A percentile compares a stretch with the other conserved stretches of the same genome.
Conservation (phyloP, 2,888 invertebrate species). For the Eupithecia vulgata region DNA sequence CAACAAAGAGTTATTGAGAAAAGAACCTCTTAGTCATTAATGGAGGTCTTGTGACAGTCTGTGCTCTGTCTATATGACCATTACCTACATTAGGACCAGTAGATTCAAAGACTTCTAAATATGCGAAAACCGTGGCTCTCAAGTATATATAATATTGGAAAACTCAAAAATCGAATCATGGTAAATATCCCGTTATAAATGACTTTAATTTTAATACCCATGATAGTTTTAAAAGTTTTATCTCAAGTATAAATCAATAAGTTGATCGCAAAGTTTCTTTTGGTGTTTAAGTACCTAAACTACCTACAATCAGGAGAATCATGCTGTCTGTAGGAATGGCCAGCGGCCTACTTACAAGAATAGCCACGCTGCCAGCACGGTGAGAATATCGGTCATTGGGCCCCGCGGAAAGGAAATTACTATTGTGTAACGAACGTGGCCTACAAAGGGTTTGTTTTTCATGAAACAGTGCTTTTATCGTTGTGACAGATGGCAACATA, state of each 20-base stretch:
- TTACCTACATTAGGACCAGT: background rate
- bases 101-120: background rate
- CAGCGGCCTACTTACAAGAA: constrained; percentile 33
- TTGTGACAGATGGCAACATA: background rate
- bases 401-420: constrained; percentile 25
- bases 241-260: background rate
- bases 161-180: too few species aligned
- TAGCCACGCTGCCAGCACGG: constrained; percentile 13
- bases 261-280: background rate
- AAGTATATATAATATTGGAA: too few species aligned
- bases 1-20: constrained; percentile 44
- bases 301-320: constrained; percentile 25
- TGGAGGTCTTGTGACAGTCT: constrained; percentile 6
- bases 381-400: constrained; percentile 29
- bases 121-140: background rate
- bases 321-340: constrained; percentile 31
- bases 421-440: constrained; percentile 27
- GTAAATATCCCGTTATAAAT: too few species aligned
- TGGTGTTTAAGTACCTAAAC: background rate
- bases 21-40: constrained; percentile 35
- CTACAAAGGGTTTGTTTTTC: constrained; percentile 19
- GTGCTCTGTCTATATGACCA: background rate
- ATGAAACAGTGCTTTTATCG: background rate
- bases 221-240: too few species aligned
- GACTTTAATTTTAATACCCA: too few species aligned